Conservation (phyloP, 1,140 invertebrate species). For the Doryteuthis pealeii region DNA sequence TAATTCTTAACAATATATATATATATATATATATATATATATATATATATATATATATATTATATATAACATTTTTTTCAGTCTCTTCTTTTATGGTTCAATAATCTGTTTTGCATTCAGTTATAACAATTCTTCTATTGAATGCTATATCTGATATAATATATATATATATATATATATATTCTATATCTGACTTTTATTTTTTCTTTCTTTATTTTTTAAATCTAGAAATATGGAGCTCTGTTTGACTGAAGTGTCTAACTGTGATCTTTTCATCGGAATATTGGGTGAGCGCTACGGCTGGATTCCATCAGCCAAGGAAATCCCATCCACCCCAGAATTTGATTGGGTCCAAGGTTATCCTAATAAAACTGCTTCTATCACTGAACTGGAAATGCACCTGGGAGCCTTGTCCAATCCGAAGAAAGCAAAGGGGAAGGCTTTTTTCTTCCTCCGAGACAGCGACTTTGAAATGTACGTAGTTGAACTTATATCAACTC, state of each 20-base stretch:
- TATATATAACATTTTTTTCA: too few relatives aligned
- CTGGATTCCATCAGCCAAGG: slow-evolving; percentile 47
- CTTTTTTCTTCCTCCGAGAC: slow-evolving; percentile 61
- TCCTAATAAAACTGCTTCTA: slow-evolving; percentile 52
- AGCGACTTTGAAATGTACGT: slow-evolving; percentile 42
- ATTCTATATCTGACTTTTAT: too few relatives aligned
- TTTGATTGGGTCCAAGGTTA: slow-evolving; percentile 59
- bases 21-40: too few relatives aligned
- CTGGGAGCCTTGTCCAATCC: slow-evolving; percentile 47
- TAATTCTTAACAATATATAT: too few relatives aligned
- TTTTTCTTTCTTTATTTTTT: too few relatives aligned
- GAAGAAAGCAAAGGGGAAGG: slow-evolving; percentile 36
- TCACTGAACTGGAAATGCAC: slow-evolving; percentile 63
- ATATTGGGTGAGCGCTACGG: slow-evolving; percentile 62
- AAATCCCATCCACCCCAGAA: slow-evolving; percentile 46
- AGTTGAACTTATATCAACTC: not conserved
- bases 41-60: too few relatives aligned
- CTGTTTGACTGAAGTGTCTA: slow-evolving; percentile 59
- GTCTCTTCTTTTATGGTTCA: too few relatives aligned
- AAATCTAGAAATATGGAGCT: slow-evolving; percentile 52
- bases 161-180: too few relatives aligned
- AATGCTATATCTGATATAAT: too few relatives aligned
- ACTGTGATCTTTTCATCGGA: slow-evolving; percentile 62
- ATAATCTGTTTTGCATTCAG: too few relatives aligned
- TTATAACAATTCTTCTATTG: too few relatives aligned